phyloP scores from a whole-genome alignment of 2,797 vertebrate species.

The Lutra lutra region DNA sequence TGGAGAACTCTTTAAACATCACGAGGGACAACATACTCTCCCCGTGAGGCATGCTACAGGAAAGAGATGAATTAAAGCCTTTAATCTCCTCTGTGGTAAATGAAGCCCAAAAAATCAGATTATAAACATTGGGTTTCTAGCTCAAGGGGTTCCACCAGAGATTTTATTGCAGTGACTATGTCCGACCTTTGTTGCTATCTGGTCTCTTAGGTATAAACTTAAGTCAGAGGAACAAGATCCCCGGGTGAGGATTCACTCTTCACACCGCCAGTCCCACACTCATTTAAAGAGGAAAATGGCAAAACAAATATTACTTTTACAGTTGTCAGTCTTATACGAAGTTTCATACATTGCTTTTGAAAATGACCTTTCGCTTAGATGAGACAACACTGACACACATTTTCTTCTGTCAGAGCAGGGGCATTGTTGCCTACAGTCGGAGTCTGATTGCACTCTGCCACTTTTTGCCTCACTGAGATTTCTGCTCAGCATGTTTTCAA shows the following conservation, averaged over 20 bases:
- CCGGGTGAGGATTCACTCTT: neutral
- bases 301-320: neutral
- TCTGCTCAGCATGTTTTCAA: neutral
- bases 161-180: neutral
- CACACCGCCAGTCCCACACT: neutral
- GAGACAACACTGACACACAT: neutral
- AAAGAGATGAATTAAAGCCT: conserved; percentile 8
- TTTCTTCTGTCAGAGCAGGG: neutral
- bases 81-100: conserved; percentile 53
- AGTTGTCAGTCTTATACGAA: neutral
- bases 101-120: neutral
- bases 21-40: neutral
- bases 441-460: neutral
- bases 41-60: neutral
- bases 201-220: neutral
- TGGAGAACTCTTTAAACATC: conserved; percentile 37
- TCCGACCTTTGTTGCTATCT: neutral
- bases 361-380: neutral
- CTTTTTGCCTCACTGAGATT: neutral
- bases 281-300: conserved; percentile 23
- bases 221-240: neutral
- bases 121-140: neutral
- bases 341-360: neutral
- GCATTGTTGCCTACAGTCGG: neutral
- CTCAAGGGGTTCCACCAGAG: neutral